Evolutionary conservation across 2,888 invertebrate species (phyloP), one percentile per base, ranked within the genome.

Genomic region (Lumbricus terrestris): DNA sequence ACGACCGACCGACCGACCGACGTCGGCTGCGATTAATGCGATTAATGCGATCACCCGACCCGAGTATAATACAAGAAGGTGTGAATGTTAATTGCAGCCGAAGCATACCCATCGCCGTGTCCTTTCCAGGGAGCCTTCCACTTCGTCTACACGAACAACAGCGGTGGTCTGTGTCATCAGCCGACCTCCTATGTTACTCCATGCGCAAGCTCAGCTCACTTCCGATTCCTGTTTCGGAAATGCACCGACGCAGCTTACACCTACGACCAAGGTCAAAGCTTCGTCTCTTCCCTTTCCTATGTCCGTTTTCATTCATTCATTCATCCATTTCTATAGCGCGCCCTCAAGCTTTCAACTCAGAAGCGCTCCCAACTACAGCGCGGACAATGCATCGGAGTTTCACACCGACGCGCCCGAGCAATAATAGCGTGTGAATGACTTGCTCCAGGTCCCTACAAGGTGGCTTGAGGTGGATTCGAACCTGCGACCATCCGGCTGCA

Each of bases 91-190:
- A 35, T 85, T 85, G 85, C 35, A 85, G 85, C 85, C 3, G 20
- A 13, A 23, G 34, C 85, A 16, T 35, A 35, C 0, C 37, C 85
- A 15, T 35, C 85, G 85, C 85, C 85, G 35, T 92, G 91, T 88
- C 92, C 92, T 13, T 92, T 91, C 82, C 91, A 90, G 54, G 91
- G 90, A 47, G 91, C 92, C 82, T 92, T 89, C 90, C 91, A 90
- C n/a, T 91, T 92, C 90, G 90, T 89, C 88, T 92, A 92, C 90
- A 92, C 90, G 89, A 92, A 92, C 90, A 91, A 91, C 90, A 91
- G 90, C 5, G 92, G 92, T 15, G 92, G 92, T 18, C 90, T 90
- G 40, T 92, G 92, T 88, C 91, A 91, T 37, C 40, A 88, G 47
- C 92, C 92, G 29, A 69, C 90, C n/a, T 91, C 91, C 20, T 89